Conservation (phyloP, 2,888 invertebrate genomes). For the Scotopteryx bipunctaria region DNA sequence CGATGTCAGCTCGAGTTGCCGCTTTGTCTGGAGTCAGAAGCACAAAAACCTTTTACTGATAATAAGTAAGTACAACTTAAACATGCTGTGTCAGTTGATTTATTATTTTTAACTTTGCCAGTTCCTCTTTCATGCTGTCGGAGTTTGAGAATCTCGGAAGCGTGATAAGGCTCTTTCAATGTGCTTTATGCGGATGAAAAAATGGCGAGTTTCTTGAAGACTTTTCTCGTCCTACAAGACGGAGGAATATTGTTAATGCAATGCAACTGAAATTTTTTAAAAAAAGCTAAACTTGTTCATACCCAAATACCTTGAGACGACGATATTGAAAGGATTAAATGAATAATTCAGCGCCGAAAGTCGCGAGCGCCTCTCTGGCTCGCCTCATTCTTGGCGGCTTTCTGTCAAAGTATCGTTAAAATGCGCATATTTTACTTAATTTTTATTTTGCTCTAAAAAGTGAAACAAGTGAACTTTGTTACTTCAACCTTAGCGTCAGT, state of each 20-base stretch:
- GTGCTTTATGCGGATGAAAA: conserved; percentile 20
- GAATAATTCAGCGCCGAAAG: conserved; percentile 70
- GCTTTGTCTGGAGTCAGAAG: conserved; percentile 36
- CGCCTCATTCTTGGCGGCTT: conserved; percentile 56
- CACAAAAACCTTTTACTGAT: conserved; percentile 43
- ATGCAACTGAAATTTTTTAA: conserved; percentile 49
- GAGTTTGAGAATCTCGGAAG: conserved; percentile 22
- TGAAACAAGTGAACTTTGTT: conserved; percentile 43
- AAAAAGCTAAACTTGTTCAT: conserved; percentile 51
- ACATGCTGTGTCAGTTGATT: conserved; percentile 38
- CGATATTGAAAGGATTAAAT: conserved; percentile 75
- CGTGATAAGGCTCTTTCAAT: conserved; percentile 27
- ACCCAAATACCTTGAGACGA: conserved; percentile 53
- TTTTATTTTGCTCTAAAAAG: conserved; percentile 46
- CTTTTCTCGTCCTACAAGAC: conserved; percentile 4
- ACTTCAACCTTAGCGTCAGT: conserved; percentile 23
- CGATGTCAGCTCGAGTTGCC: conserved; percentile 49
- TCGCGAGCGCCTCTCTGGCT: conserved; percentile 58
- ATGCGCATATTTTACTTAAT: conserved; percentile 66
- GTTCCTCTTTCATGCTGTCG: conserved; percentile 27
- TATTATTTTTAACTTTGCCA: conserved; percentile 36
- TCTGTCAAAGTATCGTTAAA: conserved; percentile 63
- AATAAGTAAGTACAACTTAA: conserved; percentile 38
- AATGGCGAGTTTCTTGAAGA: neutral
- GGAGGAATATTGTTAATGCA: conserved; percentile 36